Conservation (phyloP, 2,888 invertebrate genomes). For the Stramonita haemastoma region DNA sequence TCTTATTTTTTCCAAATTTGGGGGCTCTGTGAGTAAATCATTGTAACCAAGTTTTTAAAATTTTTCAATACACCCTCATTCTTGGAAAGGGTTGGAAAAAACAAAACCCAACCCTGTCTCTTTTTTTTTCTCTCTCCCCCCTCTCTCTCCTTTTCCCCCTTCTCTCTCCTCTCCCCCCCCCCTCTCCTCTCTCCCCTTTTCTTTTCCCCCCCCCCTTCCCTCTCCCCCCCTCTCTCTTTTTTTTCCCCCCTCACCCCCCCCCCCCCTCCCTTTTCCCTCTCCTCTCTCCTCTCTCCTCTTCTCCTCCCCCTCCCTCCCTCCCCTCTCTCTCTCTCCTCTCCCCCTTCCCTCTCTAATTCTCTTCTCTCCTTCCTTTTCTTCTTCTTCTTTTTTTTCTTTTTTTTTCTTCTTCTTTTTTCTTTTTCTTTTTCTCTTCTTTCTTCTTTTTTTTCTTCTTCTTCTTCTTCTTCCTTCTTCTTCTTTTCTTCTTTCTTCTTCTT, state of each 20-base stretch:
- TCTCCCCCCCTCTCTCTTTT: not conserved
- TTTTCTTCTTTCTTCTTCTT: not conserved
- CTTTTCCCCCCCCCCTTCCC: not conserved
- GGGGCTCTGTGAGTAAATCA: too few species aligned
- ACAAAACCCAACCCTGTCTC: too few species aligned
- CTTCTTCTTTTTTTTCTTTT: not conserved
- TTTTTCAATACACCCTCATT: too few species aligned
- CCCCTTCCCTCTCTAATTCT: not conserved
- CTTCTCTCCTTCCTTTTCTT: not conserved
- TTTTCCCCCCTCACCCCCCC: not conserved
- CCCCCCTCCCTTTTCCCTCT: not conserved
- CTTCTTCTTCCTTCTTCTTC: not conserved
- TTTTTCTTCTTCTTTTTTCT: not conserved
- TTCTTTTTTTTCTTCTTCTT: constrained; percentile 15
- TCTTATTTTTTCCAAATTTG: too few species aligned
- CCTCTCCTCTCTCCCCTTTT: too few species aligned
- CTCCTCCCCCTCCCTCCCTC: not conserved
- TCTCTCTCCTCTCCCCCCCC: too few species aligned
- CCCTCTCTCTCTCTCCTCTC: not conserved
- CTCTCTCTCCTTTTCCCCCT: too few species aligned
- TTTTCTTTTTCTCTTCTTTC: not conserved
- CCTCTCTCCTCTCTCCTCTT: not conserved
- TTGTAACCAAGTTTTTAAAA: too few species aligned
- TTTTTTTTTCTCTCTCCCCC: too few species aligned
- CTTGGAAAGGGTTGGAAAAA: too few species aligned